phyloP scores from a whole-genome alignment of 2,113 vertebrate genomes.

The Fulica atra region DNA sequence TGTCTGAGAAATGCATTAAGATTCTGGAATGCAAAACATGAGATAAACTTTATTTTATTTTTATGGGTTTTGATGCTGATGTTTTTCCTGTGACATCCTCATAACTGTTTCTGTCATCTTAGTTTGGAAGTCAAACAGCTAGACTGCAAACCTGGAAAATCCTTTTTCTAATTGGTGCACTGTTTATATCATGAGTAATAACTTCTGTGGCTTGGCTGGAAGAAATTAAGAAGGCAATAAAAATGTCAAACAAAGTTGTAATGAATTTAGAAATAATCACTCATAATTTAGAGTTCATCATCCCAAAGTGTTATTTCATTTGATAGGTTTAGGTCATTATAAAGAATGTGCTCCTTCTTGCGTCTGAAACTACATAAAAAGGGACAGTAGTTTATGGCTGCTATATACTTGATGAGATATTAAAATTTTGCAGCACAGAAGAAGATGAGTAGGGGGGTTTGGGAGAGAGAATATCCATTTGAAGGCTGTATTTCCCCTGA shows the following conservation, averaged over 20 bases:
- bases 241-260: slow-evolving; percentile 61
- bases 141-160: slow-evolving; percentile 9
- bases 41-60: slow-evolving; percentile 14
- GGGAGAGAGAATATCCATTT: not conserved
- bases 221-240: slow-evolving; percentile 67
- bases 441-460: not conserved
- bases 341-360: slow-evolving; percentile 63
- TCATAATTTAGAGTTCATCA: slow-evolving; percentile 69
- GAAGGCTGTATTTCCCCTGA: slow-evolving; percentile 13
- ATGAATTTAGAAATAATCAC: slow-evolving; percentile 70
- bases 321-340: slow-evolving; percentile 63
- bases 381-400: slow-evolving; percentile 55
- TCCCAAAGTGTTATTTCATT: slow-evolving; percentile 59
- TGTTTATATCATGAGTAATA: slow-evolving; percentile 53
- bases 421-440: slow-evolving; percentile 58
- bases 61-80: not conserved
- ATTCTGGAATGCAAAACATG: not conserved
- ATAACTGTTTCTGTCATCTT: not conserved
- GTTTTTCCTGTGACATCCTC: not conserved
- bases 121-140: slow-evolving; percentile 8
- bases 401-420: slow-evolving; percentile 61
- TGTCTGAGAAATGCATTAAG: not conserved
- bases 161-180: not conserved
- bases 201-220: slow-evolving; percentile 35
- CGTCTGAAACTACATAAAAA: slow-evolving; percentile 65